Evolutionary conservation across 2,888 invertebrate genomes (phyloP).

Genomic region (Tubulanus polymorphus): DNA sequence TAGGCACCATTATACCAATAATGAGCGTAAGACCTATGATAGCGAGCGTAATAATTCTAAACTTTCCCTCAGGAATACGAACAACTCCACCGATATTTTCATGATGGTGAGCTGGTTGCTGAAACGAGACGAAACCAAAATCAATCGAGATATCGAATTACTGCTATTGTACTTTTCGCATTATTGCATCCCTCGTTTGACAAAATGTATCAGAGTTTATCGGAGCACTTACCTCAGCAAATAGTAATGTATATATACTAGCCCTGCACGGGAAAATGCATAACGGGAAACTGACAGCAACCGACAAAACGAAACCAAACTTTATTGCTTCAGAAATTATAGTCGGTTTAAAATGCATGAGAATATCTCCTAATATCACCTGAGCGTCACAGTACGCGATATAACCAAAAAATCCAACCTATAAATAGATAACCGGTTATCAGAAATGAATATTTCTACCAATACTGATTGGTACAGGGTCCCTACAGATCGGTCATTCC

Average conservation of each 20-base stretch:
- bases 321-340: constrained; percentile 81
- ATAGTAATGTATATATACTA: constrained; percentile 86
- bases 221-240: constrained; percentile 65
- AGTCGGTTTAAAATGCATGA: constrained; percentile 79
- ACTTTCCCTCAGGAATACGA: constrained; percentile 75
- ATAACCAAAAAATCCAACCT: constrained; percentile 90
- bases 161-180: neutral
- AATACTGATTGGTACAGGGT: constrained; percentile 72
- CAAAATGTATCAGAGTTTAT: neutral
- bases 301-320: constrained; percentile 88
- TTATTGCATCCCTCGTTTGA: neutral
- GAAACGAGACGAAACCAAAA: constrained; percentile 3
- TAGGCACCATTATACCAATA: constrained; percentile 83
- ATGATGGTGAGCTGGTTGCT: constrained; percentile 30
- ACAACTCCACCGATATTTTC: constrained; percentile 33
- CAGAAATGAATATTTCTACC: constrained; percentile 14
- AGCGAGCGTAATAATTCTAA: constrained; percentile 75
- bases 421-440: constrained; percentile 37
- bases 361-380: constrained; percentile 77
- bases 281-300: constrained; percentile 94
- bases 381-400: constrained; percentile 69
- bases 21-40: constrained; percentile 74
- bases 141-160: neutral
- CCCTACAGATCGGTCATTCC: too few species aligned
- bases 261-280: constrained; percentile 95